phyloP scores from a whole-genome alignment of 2,888 invertebrate species.

The Molanna angustata region DNA sequence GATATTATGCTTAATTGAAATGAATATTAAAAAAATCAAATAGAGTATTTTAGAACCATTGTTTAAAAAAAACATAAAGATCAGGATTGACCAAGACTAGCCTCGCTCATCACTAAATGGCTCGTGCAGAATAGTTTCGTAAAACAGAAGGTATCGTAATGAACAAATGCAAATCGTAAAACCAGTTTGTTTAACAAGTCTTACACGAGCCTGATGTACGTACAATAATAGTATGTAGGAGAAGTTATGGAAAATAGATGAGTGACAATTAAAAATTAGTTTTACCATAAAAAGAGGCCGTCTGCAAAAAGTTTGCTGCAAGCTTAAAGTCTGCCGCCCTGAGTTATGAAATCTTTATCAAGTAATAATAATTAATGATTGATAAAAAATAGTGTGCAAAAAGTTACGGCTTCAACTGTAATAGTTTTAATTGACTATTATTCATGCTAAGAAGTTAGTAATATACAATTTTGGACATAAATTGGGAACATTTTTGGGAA shows the following conservation, averaged over 20 bases:
- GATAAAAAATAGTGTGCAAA: neutral
- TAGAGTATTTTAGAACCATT: too few relatives aligned
- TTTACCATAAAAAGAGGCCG: neutral
- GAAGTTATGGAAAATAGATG: neutral
- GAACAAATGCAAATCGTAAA: neutral
- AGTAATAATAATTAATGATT: neutral
- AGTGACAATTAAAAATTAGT: conserved; percentile 12
- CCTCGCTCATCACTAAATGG: neutral
- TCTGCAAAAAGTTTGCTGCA: neutral
- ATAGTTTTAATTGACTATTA: too few relatives aligned
- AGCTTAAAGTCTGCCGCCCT: conserved; percentile 3
- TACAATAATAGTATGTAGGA: neutral
- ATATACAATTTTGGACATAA: too few relatives aligned
- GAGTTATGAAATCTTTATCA: neutral
- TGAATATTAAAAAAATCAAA: too few relatives aligned
- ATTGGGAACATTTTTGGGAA: too few relatives aligned
- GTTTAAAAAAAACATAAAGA: neutral
- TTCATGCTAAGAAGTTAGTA: too few relatives aligned
- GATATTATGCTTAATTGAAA: too few relatives aligned
- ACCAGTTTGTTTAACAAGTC: neutral
- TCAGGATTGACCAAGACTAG: neutral
- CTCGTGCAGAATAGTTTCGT: neutral
- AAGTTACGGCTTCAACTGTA: too few relatives aligned
- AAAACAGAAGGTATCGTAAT: conserved; percentile 1
- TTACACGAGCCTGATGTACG: neutral